Evolutionary conservation across 2,797 vertebrate genomes (phyloP).

Genomic region (Bradypus variegatus): DNA sequence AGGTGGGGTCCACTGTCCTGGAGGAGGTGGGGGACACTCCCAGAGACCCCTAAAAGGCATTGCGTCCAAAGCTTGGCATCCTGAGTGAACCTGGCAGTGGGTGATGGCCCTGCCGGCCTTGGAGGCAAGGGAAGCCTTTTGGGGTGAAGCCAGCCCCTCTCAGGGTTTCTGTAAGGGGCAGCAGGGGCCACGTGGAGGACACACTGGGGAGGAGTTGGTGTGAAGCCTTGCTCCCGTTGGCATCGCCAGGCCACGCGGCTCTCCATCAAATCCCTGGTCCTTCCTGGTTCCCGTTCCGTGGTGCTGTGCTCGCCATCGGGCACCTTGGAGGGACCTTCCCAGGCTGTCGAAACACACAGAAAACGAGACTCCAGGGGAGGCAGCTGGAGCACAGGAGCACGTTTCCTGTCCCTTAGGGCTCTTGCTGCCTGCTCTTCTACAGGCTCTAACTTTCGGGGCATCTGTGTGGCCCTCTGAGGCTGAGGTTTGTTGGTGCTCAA

Average conservation of each 20-base stretch:
- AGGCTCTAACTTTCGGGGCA: accelerated
- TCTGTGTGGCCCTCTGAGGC: neutral
- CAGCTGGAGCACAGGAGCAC: neutral
- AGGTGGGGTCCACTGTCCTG: neutral
- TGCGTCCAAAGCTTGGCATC: too few relatives aligned
- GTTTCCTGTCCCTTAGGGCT: neutral
- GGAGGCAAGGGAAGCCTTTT: neutral
- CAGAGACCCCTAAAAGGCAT: neutral
- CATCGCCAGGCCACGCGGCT: neutral
- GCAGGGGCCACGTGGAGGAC: neutral
- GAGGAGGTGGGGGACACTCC: neutral
- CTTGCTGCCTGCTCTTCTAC: neutral
- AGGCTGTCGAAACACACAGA: neutral
- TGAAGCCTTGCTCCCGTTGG: accelerated
- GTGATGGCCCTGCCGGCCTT: neutral
- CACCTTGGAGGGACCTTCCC: neutral
- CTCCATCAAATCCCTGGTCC: neutral
- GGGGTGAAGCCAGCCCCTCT: neutral
- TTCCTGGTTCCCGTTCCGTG: neutral
- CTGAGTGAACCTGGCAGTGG: neutral
- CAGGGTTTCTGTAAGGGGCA: neutral
- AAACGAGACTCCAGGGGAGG: neutral
- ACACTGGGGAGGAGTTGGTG: neutral
- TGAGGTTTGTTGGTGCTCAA: neutral
- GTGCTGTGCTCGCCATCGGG: accelerated